Percentiles rank a stretch among this genome's conserved stretches.
These are phyloP conservation scores for Perdita meconis DNA, from an alignment of 2,888 invertebrate genomes.

Conservation along the genomic window DNA sequence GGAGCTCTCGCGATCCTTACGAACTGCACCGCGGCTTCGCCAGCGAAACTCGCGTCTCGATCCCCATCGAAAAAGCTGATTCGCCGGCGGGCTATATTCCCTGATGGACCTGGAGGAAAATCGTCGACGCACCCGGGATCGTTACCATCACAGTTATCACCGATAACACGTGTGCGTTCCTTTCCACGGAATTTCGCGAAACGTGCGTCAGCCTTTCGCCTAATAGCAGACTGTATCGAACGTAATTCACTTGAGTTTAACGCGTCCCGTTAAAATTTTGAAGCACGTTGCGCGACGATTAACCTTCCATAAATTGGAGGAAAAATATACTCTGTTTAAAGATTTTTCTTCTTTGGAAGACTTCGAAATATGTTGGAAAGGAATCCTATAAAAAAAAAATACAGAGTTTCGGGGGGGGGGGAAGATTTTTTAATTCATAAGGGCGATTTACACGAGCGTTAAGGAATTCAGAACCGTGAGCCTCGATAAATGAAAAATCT, in stretches of 20 bases:
- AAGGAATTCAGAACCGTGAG: constrained; percentile 6
- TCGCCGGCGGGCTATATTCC: constrained; percentile 1
- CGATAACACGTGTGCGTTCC: not conserved
- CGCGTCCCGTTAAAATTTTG: too few species aligned
- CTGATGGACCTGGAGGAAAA: not conserved
- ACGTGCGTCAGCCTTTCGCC: constrained; percentile 30
- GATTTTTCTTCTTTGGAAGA: too few species aligned
- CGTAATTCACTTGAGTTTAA: constrained; percentile 27
- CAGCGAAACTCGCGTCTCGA: not conserved
- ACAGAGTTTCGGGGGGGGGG: constrained; percentile 15
- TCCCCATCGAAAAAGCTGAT: not conserved
- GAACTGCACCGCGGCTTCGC: constrained; percentile 15
- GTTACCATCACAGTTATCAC: constrained; percentile 25
- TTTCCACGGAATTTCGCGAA: not conserved
- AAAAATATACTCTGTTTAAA: too few species aligned
- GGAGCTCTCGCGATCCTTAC: constrained; percentile 33
- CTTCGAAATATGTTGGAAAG: too few species aligned
- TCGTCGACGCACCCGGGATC: constrained; percentile 10
- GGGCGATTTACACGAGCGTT: constrained; percentile 5
- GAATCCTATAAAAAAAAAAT: not conserved
- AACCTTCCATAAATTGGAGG: too few species aligned
- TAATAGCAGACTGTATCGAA: constrained; percentile 8
- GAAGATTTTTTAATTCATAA: constrained; percentile 49
- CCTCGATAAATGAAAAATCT: constrained; percentile 31
- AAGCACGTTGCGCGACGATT: too few species aligned